phyloP scores from a whole-genome alignment of 2,888 invertebrate genomes.

The Nomada lathburiana region DNA sequence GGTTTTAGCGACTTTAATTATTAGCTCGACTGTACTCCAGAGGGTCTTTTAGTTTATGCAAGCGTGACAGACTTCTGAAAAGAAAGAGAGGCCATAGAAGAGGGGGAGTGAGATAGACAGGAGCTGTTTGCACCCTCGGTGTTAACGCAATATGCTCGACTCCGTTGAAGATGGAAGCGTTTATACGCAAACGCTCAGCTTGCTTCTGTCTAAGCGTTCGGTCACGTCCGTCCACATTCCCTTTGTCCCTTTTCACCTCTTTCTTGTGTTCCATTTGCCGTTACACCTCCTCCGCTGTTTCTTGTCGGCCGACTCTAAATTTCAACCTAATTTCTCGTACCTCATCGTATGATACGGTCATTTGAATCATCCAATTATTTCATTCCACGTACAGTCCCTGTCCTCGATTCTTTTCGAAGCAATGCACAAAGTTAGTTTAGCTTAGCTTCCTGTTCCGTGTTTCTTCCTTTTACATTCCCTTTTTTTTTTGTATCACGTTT shows the following conservation, averaged over 20 bases:
- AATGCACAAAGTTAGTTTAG: too few relatives aligned
- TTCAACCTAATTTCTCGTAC: constrained; percentile 8
- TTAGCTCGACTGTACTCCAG: constrained; percentile 77
- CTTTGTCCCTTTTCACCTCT: constrained; percentile 40
- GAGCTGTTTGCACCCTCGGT: constrained; percentile 82
- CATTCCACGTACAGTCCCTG: too few relatives aligned
- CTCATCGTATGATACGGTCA: not conserved
- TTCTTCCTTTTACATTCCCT: too few relatives aligned
- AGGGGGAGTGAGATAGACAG: constrained; percentile 54
- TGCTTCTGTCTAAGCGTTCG: constrained; percentile 55
- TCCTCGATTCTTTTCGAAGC: too few relatives aligned
- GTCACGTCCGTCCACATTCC: constrained; percentile 60
- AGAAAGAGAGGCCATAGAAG: constrained; percentile 34
- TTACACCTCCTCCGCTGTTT: constrained; percentile 5
- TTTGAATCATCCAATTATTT: not conserved
- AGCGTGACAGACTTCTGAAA: constrained; percentile 52
- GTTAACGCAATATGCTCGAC: constrained; percentile 81
- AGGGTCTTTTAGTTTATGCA: constrained; percentile 48
- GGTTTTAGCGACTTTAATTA: constrained; percentile 81
- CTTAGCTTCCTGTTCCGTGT: too few relatives aligned
- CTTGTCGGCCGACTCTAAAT: constrained; percentile 9
- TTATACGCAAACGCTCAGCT: constrained; percentile 57
- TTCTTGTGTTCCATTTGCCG: constrained; percentile 17
- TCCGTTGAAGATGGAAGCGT: constrained; percentile 65
- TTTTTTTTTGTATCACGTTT: too few relatives aligned